phyloP scores from a whole-genome alignment of 1,140 invertebrate species.

The Kradibia gibbosae region DNA sequence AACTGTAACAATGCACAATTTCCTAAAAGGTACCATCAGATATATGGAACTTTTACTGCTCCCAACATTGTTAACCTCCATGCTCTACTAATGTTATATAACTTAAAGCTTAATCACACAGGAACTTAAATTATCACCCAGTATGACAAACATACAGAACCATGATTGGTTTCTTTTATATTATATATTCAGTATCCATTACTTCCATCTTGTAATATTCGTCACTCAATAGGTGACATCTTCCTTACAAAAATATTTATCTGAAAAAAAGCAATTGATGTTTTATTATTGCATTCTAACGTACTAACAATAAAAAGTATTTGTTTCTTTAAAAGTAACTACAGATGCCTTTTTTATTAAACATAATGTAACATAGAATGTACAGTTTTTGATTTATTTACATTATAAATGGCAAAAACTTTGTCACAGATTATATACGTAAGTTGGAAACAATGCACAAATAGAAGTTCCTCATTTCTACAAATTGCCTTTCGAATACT shows the following conservation, averaged over 20 bases:
- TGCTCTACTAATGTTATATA: constrained; percentile 51
- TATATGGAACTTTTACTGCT: constrained; percentile 68
- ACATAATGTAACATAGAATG: no score
- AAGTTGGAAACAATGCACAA: no score
- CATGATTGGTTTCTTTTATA: constrained; percentile 35
- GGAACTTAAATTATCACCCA: constrained; percentile 50
- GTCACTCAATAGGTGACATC: constrained; percentile 26
- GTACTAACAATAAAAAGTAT: neutral
- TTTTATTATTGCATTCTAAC: neutral
- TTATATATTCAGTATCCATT: neutral
- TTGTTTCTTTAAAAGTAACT: neutral
- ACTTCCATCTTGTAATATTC: constrained; percentile 5
- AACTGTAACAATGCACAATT: constrained; percentile 85
- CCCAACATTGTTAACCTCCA: constrained; percentile 69
- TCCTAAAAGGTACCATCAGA: constrained; percentile 75
- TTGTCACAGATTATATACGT: no score
- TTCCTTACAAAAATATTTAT: neutral
- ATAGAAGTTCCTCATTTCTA: no score
- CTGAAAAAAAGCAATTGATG: constrained; percentile 3
- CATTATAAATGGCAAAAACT: no score
- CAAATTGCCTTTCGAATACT: no score
- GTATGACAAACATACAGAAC: constrained; percentile 12
- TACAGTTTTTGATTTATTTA: no score
- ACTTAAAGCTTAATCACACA: constrained; percentile 21
- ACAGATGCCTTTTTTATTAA: no score